Conservation (phyloP, 2,797 vertebrate species). For the Dromococcyx pavoninus region DNA sequence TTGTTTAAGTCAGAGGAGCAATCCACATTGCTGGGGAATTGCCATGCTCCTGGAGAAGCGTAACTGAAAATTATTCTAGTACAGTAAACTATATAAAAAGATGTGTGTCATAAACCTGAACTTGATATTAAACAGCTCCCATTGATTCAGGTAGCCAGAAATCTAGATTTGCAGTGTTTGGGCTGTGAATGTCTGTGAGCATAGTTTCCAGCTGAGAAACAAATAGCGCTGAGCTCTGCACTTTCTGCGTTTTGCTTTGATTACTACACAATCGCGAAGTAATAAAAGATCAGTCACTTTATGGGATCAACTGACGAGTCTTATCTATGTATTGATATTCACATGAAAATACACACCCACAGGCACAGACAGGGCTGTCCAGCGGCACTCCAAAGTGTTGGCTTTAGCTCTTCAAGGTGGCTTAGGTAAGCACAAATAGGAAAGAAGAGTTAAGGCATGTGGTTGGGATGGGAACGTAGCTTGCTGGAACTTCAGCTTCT, state of each 20-base stretch:
- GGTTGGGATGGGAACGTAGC: not conserved
- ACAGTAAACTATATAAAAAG: not conserved
- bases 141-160: not conserved
- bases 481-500: slow-evolving; percentile 16
- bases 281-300: not conserved
- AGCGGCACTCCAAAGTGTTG: rapidly evolving
- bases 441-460: not conserved
- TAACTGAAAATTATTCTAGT: not conserved
- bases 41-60: not conserved
- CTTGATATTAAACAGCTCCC: not conserved
- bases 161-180: not conserved
- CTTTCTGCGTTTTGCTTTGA: not conserved
- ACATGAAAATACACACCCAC: not conserved
- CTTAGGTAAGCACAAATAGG: not conserved
- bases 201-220: not conserved
- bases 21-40: rapidly evolving
- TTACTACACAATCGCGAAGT: not conserved
- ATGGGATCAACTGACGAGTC: not conserved
- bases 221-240: not conserved
- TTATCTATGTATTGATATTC: not conserved
- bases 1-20: not conserved
- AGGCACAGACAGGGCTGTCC: rapidly evolving
- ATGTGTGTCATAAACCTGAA: not conserved
- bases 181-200: not conserved
- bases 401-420: rapidly evolving